Percentiles rank a stretch among this genome's conserved stretches.
Conservation (phyloP, 2,797 vertebrate genomes). For the Neosilurus mollespiculum region DNA sequence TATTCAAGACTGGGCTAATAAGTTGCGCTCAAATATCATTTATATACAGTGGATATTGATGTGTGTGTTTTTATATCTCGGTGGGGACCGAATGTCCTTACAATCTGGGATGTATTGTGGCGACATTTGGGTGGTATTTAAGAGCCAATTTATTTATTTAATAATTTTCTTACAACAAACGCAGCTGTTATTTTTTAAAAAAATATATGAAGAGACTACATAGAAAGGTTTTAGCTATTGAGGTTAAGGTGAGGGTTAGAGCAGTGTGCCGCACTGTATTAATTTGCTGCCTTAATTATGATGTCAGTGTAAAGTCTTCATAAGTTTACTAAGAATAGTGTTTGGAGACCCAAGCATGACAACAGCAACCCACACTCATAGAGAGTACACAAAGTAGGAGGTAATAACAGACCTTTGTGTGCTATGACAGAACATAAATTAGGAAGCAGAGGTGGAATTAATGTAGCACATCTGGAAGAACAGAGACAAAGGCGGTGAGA, state of each 20-base stretch:
- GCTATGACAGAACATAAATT: slow-evolving; percentile 74
- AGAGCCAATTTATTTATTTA: no score
- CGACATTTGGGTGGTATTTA: no score
- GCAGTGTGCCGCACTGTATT: not conserved
- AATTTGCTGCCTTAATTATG: not conserved
- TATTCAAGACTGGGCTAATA: slow-evolving; percentile 63
- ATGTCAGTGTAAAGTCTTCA: not conserved
- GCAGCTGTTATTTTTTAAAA: not conserved
- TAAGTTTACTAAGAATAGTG: not conserved
- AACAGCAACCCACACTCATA: not conserved
- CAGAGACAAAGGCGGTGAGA: slow-evolving; percentile 37
- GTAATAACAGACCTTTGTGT: slow-evolving; percentile 54
- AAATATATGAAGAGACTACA: not conserved
- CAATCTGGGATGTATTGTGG: not conserved
- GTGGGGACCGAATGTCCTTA: not conserved
- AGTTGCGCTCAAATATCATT: slow-evolving; percentile 48
- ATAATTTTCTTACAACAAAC: not conserved
- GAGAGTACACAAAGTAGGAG: slow-evolving; percentile 54
- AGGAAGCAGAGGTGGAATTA: slow-evolving; percentile 75
- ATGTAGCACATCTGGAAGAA: slow-evolving; percentile 65
- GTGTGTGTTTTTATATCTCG: not conserved
- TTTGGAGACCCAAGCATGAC: not conserved
- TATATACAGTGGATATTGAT: not conserved
- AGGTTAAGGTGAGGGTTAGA: not conserved
- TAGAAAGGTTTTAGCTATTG: not conserved